Evolutionary conservation across 64 coral and sea anemone species (phyloP), one percentile per base, ranked within the genome.

Genomic region (Hydrozoanthus tunicans): DNA sequence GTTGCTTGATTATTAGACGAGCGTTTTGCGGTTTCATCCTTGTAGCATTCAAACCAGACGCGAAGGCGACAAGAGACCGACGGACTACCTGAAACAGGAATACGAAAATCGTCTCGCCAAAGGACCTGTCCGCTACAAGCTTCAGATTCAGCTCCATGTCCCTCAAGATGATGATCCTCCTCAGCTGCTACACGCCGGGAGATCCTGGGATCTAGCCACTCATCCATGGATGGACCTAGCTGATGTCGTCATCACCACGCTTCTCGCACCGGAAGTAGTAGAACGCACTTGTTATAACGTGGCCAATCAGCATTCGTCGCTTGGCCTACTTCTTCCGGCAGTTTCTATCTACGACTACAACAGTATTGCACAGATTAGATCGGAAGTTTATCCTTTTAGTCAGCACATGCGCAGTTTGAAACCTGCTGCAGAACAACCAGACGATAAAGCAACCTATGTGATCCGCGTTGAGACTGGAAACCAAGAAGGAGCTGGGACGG

Each of bases 41-140:
- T 79, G 5, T 26, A 5, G 56, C 3, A 11, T 95, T 93, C 91
- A 82, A 91, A 8, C 17, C 67, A 5, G 52, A 59, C 5, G 86
- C 86, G 61, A 32, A 75, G 6, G 56, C 91, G 96, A 95, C 8
- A 89, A 15, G 11, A 94, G 91, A 73, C 51, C 77, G 3, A 76
- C 94, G 64, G 90, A 90, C 24, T 98, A 98, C 83, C 86, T 98
- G 6, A 90, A 86, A 51, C 53, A 92, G 54, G 96, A 98, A 43
- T 94, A 84, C 91, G 91, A 51, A 78, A 27, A 77, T 13, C 81
- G 90, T 3, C n/a, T 98, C 54, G 59, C 15, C 32, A 51, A 73
- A 10, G 96, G 96, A 54, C 78, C 93, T 15, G 20, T 94, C 7
- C 26, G 80, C 26, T 94, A 91, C 81, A 94, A 80, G 59, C 52